Percentiles rank a stretch among this genome's conserved stretches.
phyloP scores from a whole-genome alignment of 2,888 invertebrate genomes.

The Amitus sp. region DNA sequence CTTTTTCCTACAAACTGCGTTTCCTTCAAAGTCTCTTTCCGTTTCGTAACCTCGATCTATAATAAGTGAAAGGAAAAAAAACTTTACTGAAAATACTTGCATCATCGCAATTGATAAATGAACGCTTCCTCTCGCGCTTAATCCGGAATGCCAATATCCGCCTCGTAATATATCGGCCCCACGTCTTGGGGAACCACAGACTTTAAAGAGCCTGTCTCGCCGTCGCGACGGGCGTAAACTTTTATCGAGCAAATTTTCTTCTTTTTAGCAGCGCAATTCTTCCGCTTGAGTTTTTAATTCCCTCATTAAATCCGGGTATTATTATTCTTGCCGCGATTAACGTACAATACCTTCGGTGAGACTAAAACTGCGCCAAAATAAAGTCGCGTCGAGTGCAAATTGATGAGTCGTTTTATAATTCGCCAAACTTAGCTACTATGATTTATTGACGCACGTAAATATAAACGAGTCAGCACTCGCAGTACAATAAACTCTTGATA shows the following conservation, averaged over 20 bases:
- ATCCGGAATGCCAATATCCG: constrained; percentile 32
- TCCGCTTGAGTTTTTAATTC: constrained; percentile 24
- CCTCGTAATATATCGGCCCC: constrained; percentile 28
- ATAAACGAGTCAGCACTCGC: constrained; percentile 12
- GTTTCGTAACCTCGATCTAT: no score
- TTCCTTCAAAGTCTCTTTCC: no score
- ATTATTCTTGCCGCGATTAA: constrained; percentile 12
- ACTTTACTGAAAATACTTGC: constrained; percentile 31
- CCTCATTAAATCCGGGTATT: constrained; percentile 12
- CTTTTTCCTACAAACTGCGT: no score
- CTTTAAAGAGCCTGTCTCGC: constrained; percentile 18
- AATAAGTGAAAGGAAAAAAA: constrained; percentile 30
- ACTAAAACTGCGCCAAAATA: constrained; percentile 1
- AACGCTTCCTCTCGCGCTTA: constrained; percentile 24
- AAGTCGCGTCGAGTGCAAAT: constrained; percentile 23
- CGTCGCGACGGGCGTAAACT: no score
- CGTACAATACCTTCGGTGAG: background rate
- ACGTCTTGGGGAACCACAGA: constrained; percentile 29
- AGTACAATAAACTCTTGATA: no score
- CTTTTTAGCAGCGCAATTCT: no score
- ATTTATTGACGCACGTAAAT: constrained; percentile 29
- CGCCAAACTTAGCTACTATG: constrained; percentile 28
- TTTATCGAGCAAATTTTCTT: background rate
- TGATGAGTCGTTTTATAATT: constrained; percentile 23
- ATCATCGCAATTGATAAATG: constrained; percentile 36